A percentile compares a stretch with the other conserved stretches of the same genome.
phyloP scores from a whole-genome alignment of 1,140 invertebrate genomes.

The Laodelphax striatellus region DNA sequence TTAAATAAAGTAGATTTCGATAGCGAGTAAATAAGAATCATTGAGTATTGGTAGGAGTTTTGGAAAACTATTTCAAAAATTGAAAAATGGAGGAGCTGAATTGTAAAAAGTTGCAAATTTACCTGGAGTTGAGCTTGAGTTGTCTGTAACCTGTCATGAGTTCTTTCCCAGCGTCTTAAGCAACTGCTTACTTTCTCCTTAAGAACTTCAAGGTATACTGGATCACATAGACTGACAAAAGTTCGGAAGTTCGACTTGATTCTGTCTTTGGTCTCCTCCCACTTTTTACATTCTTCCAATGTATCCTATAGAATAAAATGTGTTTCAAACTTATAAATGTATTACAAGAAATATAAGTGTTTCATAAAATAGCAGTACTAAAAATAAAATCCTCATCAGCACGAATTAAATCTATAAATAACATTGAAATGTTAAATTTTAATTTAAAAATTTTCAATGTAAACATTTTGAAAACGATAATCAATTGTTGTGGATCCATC shows the following conservation, averaged over 20 bases:
- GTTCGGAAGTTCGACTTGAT: constrained; percentile 46
- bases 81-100: background rate
- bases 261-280: constrained; percentile 45
- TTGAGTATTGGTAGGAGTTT: background rate
- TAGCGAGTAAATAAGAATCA: no score
- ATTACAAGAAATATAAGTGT: background rate
- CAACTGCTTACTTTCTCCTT: constrained; percentile 37
- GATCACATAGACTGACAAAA: constrained; percentile 52
- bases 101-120: background rate
- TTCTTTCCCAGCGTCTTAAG: constrained; percentile 29
- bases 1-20: no score
- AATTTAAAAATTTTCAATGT: no score
- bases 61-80: background rate
- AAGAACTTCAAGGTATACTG: constrained; percentile 46
- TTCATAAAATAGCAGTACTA: no score
- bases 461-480: no score
- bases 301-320: constrained; percentile 34
- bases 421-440: background rate
- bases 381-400: no score
- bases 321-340: background rate
- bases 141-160: constrained; percentile 24
- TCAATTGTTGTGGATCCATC: no score
- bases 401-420: background rate
- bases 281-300: constrained; percentile 48
- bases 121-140: constrained; percentile 22